These are phyloP conservation scores for Caerostris extrusa DNA, from an alignment of 1,140 invertebrate genomes.

Conservation along the genomic window DNA sequence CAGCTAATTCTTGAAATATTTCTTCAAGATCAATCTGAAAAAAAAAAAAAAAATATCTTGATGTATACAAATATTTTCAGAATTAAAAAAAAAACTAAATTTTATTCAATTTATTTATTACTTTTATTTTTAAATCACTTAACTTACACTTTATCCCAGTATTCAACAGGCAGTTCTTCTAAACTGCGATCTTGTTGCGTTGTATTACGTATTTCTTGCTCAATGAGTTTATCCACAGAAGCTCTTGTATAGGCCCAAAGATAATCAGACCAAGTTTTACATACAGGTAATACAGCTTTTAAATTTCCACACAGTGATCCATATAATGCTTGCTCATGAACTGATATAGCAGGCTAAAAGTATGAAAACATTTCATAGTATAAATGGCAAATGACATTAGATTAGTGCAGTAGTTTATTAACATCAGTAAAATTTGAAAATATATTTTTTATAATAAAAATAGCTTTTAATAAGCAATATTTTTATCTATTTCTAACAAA, in stretches of 20 bases:
- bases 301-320: slow-evolving; percentile 93
- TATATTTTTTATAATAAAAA: not conserved
- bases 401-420: not conserved
- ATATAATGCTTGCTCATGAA: slow-evolving; percentile 85
- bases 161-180: slow-evolving; percentile 87
- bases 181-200: slow-evolving; percentile 79
- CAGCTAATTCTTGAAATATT: slow-evolving; percentile 81
- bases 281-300: slow-evolving; percentile 87
- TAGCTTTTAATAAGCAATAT: not conserved
- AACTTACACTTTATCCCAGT: slow-evolving; percentile 88
- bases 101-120: not conserved
- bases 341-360: slow-evolving; percentile 81
- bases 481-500: not conserved
- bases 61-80: not conserved
- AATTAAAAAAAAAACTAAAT: not conserved
- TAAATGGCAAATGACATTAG: not conserved
- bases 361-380: slow-evolving; percentile 12
- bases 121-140: not conserved
- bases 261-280: slow-evolving; percentile 92
- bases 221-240: slow-evolving; percentile 92
- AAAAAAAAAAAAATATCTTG: not conserved
- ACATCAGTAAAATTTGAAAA: not conserved
- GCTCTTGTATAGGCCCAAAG: slow-evolving; percentile 93
- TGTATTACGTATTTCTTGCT: slow-evolving; percentile 86
- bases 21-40: slow-evolving; percentile 79